Base-by-base conservation (phyloP, 2,797 vertebrate genomes). In the Myiotriccus ornatus region DNA sequence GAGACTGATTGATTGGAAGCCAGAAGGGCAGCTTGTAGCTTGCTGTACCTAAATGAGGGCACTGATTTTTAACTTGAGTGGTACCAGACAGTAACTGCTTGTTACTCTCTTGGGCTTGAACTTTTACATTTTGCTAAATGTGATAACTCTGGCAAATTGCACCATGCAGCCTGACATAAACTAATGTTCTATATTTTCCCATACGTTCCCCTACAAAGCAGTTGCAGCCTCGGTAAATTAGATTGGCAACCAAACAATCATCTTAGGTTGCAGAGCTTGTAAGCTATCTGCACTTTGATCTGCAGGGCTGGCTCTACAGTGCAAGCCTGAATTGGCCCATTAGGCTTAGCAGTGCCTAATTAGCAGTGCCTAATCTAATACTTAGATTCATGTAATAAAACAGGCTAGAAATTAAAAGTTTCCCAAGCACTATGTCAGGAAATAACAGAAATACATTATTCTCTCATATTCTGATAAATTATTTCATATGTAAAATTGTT, bases 11-110 rank as follows among this genome's bases (percentile, higher is more conserved):
- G 95, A 96, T 95, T 83, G 64, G 89, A 94, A 95, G 95, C 92
- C 96, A 97, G 94, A 96, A 94, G 88, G 91, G 94, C 92, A 83
- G 93, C 79, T 70, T 83, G 71, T 87, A 89, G 92, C 82, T 73
- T 95, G 91, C 84, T 30, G 80, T 83, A 96, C 83, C 88, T 97
- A 97, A 96, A 96, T 96, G 87, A 90, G 90, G 92, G 95, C 94
- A 96, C 82, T 94, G 95, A 95, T 95, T 97, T 95, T 95, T 97
- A 95, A 96, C 95, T 92, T 97, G 87, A 97, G 93, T 94, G 94
- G 93, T 94, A 93, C 65, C 77, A 96, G 92, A 97, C 95, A 97
- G 94, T 95, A 86, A 60, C 77, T 92, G 49, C 80, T 96, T 97
- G 94, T 95, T 96, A 59, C 86, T 86, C 89, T 70, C 62, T 87